A percentile compares a stretch with the other conserved stretches of the same genome.
These are phyloP conservation scores for roundworm (Caenorhabditis elegans) DNA, from an alignment of 1,140 invertebrate genomes.

Conservation along the genomic window WBcel235 BX284606.5:4895501-4896000, in stretches of 20 bases:
- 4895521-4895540: background rate
- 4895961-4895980: background rate
- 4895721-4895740: background rate
- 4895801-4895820: background rate
- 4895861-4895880: background rate
- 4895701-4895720: background rate
- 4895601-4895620: no score
- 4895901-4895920: constrained; percentile 31
- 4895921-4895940: constrained; percentile 17
- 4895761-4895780: background rate
- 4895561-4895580: constrained; percentile 1
- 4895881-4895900: background rate
- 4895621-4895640: no score
- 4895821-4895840: background rate
- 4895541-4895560: background rate
- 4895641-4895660: background rate
- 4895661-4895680: background rate
- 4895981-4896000: constrained; percentile 10
- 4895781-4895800: background rate
- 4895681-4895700: background rate
- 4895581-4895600: background rate
- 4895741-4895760: background rate
- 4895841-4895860: background rate
- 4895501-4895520: background rate
- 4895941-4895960: constrained; percentile 13